Evolutionary conservation across 2,888 invertebrate genomes (phyloP).

Genomic region (Drosophila meridionalis): DNA sequence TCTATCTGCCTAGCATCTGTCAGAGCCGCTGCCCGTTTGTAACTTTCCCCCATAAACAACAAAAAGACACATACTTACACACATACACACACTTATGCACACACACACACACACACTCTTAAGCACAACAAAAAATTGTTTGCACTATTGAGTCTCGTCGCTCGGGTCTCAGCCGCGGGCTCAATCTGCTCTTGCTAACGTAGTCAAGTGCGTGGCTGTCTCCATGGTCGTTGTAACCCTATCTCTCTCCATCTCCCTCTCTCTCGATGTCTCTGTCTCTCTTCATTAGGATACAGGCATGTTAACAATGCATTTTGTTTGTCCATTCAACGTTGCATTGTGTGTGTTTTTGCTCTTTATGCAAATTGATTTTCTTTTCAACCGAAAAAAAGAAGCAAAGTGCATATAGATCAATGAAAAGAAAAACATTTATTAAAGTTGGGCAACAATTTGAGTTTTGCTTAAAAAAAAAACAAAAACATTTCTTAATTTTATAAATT

Average conservation of each 20-base stretch:
- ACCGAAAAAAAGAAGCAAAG: not conserved
- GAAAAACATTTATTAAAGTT: not conserved
- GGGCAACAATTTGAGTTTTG: not conserved
- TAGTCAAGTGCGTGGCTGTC: slow-evolving; percentile 54
- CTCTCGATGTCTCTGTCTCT: not conserved
- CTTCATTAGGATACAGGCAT: slow-evolving; percentile 43
- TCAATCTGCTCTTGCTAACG: slow-evolving; percentile 39
- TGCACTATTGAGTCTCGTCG: slow-evolving; percentile 53
- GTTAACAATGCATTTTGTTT: slow-evolving; percentile 74
- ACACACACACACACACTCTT: slow-evolving; percentile 5
- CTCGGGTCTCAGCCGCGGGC: slow-evolving; percentile 29
- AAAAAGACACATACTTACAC: slow-evolving; percentile 45
- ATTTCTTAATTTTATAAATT: not conserved
- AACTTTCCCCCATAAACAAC: slow-evolving; percentile 79
- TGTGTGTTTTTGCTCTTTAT: slow-evolving; percentile 58
- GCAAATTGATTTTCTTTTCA: slow-evolving; percentile 73
- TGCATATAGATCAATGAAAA: not conserved
- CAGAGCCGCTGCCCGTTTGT: slow-evolving; percentile 65
- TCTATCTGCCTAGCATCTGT: slow-evolving; percentile 75
- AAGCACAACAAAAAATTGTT: slow-evolving; percentile 54
- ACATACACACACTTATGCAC: slow-evolving; percentile 5
- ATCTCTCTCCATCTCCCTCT: not conserved
- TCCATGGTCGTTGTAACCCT: slow-evolving; percentile 30
- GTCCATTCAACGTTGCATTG: slow-evolving; percentile 62
- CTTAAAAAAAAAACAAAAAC: not conserved